Evolutionary conservation across 53 echinoderm and acorn worm genomes (phyloP).

Genomic region (Zoroaster sp.): DNA sequence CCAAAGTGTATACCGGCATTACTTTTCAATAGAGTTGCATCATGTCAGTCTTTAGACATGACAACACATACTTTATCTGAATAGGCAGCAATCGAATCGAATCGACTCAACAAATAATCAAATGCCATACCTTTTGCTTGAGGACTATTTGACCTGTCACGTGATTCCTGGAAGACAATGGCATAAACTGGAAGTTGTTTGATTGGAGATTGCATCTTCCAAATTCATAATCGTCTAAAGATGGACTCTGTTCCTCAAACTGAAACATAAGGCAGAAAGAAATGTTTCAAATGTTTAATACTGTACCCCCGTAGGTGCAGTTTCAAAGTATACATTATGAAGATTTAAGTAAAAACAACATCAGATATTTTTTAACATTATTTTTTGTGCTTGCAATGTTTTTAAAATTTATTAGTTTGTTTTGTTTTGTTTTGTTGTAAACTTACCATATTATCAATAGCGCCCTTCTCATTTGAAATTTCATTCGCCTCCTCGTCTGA

Average conservation of each 20-base stretch:
- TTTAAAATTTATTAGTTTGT: too few species aligned
- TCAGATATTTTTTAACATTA: too few species aligned
- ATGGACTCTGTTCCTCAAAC: not conserved
- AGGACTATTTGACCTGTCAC: slow-evolving; percentile 15
- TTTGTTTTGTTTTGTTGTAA: not conserved
- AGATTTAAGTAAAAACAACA: not conserved
- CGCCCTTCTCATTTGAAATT: not conserved
- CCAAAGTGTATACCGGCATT: too few species aligned
- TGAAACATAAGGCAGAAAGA: too few species aligned
- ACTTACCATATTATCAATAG: not conserved
- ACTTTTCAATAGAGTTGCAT: too few species aligned
- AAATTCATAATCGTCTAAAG: not conserved
- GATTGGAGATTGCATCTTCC: slow-evolving; percentile 14
- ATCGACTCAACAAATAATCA: not conserved
- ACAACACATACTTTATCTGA: too few species aligned
- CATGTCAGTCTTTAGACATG: too few species aligned
- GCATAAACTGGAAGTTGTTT: not conserved
- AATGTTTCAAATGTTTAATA: too few species aligned
- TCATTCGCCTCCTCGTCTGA: not conserved
- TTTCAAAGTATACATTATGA: too few species aligned
- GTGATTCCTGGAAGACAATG: not conserved
- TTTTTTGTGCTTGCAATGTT: too few species aligned
- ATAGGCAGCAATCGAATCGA: too few species aligned
- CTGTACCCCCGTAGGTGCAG: too few species aligned
- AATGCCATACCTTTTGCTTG: slow-evolving; percentile 4